phyloP scores from a whole-genome alignment of 2,888 invertebrate species.

The Pollenia angustigena region DNA sequence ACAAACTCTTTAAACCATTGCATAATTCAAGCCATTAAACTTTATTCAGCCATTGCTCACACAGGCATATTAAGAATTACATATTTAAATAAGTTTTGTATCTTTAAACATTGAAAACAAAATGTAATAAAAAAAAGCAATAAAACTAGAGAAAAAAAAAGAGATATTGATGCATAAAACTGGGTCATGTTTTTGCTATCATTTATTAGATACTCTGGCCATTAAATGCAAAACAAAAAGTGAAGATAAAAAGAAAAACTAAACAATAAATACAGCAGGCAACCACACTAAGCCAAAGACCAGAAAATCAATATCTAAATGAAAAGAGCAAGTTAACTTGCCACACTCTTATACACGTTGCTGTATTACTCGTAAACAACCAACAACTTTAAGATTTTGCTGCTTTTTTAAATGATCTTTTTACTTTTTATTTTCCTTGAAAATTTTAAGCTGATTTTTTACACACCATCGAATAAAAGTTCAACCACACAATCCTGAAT shows the following conservation, averaged over 20 bases:
- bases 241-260: not conserved
- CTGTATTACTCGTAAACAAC: not conserved
- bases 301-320: slow-evolving; percentile 38
- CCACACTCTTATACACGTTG: not conserved
- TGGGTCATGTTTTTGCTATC: slow-evolving; percentile 52
- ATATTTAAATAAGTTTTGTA: slow-evolving; percentile 26
- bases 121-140: slow-evolving; percentile 19
- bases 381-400: not conserved
- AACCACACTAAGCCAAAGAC: not conserved
- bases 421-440: not conserved
- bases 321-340: slow-evolving; percentile 15
- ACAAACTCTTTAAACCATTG: not conserved
- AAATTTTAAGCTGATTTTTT: not conserved
- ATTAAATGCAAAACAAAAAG: slow-evolving; percentile 1
- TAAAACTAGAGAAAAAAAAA: not conserved
- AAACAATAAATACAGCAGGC: not conserved
- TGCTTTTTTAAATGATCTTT: slow-evolving; percentile 1
- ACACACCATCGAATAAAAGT: slow-evolving; percentile 2
- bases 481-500: not conserved
- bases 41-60: not conserved
- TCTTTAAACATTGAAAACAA: slow-evolving; percentile 5
- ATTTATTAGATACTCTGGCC: slow-evolving; percentile 13
- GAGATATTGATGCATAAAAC: slow-evolving; percentile 25
- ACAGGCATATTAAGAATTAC: not conserved
- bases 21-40: slow-evolving; percentile 3